Evolutionary conservation across 2,888 invertebrate species (phyloP), one percentile per base, ranked within the genome.

Genomic region (Argynnis bischoffii): DNA sequence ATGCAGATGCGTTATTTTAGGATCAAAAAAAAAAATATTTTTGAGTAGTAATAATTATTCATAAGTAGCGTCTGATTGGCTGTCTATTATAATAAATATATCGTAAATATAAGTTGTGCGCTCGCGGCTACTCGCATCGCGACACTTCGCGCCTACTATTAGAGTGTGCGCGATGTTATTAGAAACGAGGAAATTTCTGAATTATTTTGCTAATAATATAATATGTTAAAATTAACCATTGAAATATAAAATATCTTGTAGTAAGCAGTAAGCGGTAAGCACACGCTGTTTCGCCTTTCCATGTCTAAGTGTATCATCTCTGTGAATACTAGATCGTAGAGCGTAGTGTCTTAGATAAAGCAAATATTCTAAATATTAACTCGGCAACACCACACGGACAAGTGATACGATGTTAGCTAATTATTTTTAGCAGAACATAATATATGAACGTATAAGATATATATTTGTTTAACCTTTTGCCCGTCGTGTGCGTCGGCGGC

Each of bases 271-370:
- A 80, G 26, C 26, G 5, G 26, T 26, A 26, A 26, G 86, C 84
- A 85, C 89, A 84, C 81, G 86, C 87, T 87, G 79, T 87, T 84
- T 88, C 88, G 90, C 90, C 90, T 89, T 88, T 88, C 84, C 83
- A 84, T 84, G 82, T 86, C 80, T 85, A 84, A 81, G 81, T 86
- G 85, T 88, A 89, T 88, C 88, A 84, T 88, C 87, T 88, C 88
- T 92, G 92, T 92, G 92, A 92, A 92, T 92, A 92, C 82, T 90
- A 91, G 90, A 80, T 78, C 75, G 90, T 91, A 90, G 91, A 79
- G 79, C 67, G 90, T 92, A 92, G 92, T 90, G 90, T 89, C 87
- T 90, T 92, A 91, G 91, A 85, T 88, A 76, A 86, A 84, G 81
- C 83, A 85, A 87, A 91, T 89, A 90, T 91, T 92, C 91, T 90